Base-by-base conservation (phyloP, 2,888 invertebrate species). In the Lasioglossum lativentre region DNA sequence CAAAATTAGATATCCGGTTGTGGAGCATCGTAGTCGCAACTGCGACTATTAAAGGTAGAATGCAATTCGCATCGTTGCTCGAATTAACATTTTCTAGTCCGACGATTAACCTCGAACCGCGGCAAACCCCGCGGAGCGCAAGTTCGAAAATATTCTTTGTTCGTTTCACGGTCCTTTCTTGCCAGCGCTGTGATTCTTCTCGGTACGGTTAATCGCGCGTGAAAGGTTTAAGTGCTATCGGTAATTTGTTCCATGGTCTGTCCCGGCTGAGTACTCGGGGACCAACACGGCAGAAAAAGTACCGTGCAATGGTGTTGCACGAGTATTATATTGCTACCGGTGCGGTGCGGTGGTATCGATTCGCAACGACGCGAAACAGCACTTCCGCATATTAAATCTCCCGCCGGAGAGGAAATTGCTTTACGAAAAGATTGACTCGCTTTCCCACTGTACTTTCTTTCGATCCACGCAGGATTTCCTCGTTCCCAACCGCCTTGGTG, bases 301-400 rank as follows among this genome's bases (percentile, higher is more conserved):
- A 70, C 70, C 14, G 70, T 2, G n/a, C 40, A 6, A 40, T 14
- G 14, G 40, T 47, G 76, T 81, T 45, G n/a, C 72, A n/a, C 52
- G 45, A 42, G 47, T 5, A 83, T 80, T 80, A 80, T 80, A 83
- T 40, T 14, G 72, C 45, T 16, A 30, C 40, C 66, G 23, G 3
- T 3, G 34, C n/a, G n/a, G n/a, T n/a, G 34, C 34, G 34, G 47
- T 8, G 47, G 19, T 82, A 82, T 84, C 77, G 83, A 84, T 77
- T 82, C 59, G 73, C 82, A 68, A 68, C 72, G 82, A 73, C 59
- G 77, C 47, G 77, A 84, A 84, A 84, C 59, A 77, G 73, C 83
- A 77, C 77, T 84, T 59, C 56, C 74, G 73, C 73, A 63, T 82
- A 82, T 84, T 82, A 82, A 82, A 84, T 77, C 74, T 59, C 6